Percentiles rank a stretch among this genome's conserved stretches.
Conservation (phyloP, 2,113 vertebrate genomes). For the zebrafish (Danio rerio) region GRCz12tu NC_133184.1:34558001-34558500, state of each 20-base stretch:
- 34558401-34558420: constrained; percentile 80
- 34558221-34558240: constrained; percentile 73
- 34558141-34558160: constrained; percentile 71
- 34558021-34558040: constrained; percentile 77
- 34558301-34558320: constrained; percentile 81
- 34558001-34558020: constrained; percentile 82
- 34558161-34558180: constrained; percentile 76
- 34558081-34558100: constrained; percentile 78
- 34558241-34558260: constrained; percentile 77
- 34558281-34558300: constrained; percentile 78
- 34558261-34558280: constrained; percentile 76
- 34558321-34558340: constrained; percentile 72
- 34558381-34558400: constrained; percentile 78
- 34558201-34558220: constrained; percentile 74
- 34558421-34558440: constrained; percentile 78
- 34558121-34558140: constrained; percentile 82
- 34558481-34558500: constrained; percentile 76
- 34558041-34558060: constrained; percentile 76
- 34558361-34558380: constrained; percentile 77
- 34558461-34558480: constrained; percentile 74
- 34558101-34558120: constrained; percentile 77
- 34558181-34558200: constrained; percentile 78
- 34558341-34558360: constrained; percentile 75
- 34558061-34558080: constrained; percentile 79
- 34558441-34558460: constrained; percentile 71